phyloP scores from a whole-genome alignment of 1,140 invertebrate genomes.

The Macrobrachium rosenbergii region DNA sequence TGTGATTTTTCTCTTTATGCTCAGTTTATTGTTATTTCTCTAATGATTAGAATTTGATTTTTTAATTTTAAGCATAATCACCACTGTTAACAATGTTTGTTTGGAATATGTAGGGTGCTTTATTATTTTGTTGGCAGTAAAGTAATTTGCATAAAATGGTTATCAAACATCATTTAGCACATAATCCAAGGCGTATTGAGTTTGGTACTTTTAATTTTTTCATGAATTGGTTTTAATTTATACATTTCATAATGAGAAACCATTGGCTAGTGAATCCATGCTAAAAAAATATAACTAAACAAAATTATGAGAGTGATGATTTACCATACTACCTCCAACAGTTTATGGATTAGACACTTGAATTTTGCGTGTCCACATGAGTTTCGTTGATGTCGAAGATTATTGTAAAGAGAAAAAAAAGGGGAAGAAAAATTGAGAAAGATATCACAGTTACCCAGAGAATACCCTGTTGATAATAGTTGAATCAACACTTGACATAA shows the following conservation, averaged over 20 bases:
- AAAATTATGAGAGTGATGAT: constrained; percentile 11
- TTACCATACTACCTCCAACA: background rate
- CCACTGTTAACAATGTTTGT: constrained; percentile 25
- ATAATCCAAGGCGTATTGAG: constrained; percentile 4
- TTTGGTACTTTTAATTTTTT: constrained; percentile 38
- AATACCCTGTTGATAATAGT: too few species aligned
- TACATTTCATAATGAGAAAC: constrained; percentile 47
- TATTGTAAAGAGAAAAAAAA: too few species aligned
- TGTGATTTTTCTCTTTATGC: constrained; percentile 29
- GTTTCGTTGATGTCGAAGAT: too few species aligned
- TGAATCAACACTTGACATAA: too few species aligned
- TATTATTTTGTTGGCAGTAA: constrained; percentile 18
- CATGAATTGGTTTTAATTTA: constrained; percentile 39
- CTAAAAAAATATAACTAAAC: constrained; percentile 50
- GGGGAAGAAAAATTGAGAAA: too few species aligned
- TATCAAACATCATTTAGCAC: constrained; percentile 35
- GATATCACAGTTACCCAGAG: too few species aligned
- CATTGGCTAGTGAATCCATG: constrained; percentile 57
- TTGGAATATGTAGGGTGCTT: constrained; percentile 37
- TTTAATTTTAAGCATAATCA: constrained; percentile 26
- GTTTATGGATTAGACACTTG: too few species aligned
- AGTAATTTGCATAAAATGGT: constrained; percentile 11
- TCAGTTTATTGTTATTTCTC: constrained; percentile 27
- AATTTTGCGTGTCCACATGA: too few species aligned
- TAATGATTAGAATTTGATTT: constrained; percentile 26